Percentiles rank a stretch among this genome's conserved stretches.
Conservation (phyloP, 2,113 vertebrate genomes). For the Charadrius vociferus region DNA sequence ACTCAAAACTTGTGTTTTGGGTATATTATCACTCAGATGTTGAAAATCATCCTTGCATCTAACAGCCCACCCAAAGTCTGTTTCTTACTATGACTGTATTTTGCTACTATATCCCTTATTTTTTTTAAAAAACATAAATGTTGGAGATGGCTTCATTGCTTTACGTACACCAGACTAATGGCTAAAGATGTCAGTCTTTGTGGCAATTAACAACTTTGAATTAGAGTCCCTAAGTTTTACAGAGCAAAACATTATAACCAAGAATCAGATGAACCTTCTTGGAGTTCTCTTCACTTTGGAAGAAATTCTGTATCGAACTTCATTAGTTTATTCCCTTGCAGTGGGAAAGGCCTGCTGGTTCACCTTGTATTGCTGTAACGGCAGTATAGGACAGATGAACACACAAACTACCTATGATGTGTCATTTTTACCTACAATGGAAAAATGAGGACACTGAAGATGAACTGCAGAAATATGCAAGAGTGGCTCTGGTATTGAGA, state of each 20-base stretch:
- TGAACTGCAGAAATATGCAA: slow-evolving; percentile 60
- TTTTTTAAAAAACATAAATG: not conserved
- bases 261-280: not conserved
- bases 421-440: slow-evolving; percentile 50
- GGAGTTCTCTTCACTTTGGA: not conserved
- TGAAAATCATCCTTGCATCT: slow-evolving; percentile 52
- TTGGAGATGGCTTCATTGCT: slow-evolving; percentile 17
- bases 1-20: not conserved
- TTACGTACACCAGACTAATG: slow-evolving; percentile 24
- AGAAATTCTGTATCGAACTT: slow-evolving; percentile 27
- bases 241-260: not conserved
- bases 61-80: slow-evolving; percentile 27
- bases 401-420: slow-evolving; percentile 45
- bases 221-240: slow-evolving; percentile 28
- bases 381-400: slow-evolving; percentile 7
- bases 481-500: slow-evolving; percentile 66
- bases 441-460: slow-evolving; percentile 48
- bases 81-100: slow-evolving; percentile 25
- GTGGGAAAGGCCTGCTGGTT: slow-evolving; percentile 16
- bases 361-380: slow-evolving; percentile 33
- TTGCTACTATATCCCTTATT: slow-evolving; percentile 35
- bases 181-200: not conserved
- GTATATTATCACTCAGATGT: not conserved
- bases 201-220: slow-evolving; percentile 26
- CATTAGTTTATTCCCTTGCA: not conserved